Conservation (phyloP, 1,140 invertebrate species). For the Drosophila seguyi region DNA sequence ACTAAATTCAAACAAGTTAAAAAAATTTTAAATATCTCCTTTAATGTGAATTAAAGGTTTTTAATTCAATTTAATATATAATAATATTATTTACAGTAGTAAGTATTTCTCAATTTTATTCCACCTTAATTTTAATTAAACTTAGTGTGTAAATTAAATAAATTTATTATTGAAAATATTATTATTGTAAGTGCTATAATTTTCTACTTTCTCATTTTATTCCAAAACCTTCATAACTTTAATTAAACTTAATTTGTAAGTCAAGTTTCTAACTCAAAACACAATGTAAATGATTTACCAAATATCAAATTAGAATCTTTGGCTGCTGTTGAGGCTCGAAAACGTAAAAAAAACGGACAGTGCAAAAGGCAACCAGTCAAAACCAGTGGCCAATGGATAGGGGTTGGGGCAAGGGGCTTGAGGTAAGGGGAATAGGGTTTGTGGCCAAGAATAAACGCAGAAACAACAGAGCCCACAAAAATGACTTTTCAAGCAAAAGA, state of each 20-base stretch:
- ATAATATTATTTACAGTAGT: too few relatives aligned
- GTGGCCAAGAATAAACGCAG: slow-evolving; percentile 51
- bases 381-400: background rate
- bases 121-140: too few relatives aligned
- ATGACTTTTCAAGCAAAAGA: slow-evolving; percentile 69
- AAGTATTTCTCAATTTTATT: too few relatives aligned
- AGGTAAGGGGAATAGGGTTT: slow-evolving; percentile 3
- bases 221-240: background rate
- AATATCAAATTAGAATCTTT: slow-evolving; percentile 54
- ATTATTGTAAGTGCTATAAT: background rate
- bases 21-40: too few relatives aligned
- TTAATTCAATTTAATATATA: too few relatives aligned
- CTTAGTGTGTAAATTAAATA: too few relatives aligned
- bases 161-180: too few relatives aligned
- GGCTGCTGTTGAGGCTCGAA: too few relatives aligned
- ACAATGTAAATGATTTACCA: slow-evolving; percentile 56
- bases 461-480: slow-evolving; percentile 73
- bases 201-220: background rate
- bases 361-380: slow-evolving; percentile 61
- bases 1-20: too few relatives aligned
- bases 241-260: background rate
- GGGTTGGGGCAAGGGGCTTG: too few relatives aligned
- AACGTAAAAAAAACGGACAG: slow-evolving; percentile 29
- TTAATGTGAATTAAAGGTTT: too few relatives aligned
- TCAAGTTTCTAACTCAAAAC: background rate